phyloP scores from a whole-genome alignment of 2,113 vertebrate species.

The Meles meles region DNA sequence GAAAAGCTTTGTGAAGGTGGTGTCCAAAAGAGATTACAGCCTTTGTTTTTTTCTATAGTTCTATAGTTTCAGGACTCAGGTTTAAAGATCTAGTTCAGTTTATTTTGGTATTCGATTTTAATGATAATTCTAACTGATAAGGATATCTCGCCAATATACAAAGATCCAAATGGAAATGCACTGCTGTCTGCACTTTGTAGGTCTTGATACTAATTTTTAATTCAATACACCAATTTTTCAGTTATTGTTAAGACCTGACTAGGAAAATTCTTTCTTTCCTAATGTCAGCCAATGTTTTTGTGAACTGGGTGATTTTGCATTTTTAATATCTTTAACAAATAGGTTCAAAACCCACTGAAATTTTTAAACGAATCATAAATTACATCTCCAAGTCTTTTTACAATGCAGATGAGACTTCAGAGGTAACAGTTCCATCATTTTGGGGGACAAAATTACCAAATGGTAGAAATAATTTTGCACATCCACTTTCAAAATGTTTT shows the following conservation, averaged over 20 bases:
- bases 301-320: neutral
- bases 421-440: neutral
- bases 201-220: neutral
- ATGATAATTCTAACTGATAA: neutral
- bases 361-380: neutral
- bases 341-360: neutral
- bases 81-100: neutral
- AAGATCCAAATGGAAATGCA: neutral
- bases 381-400: neutral
- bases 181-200: neutral
- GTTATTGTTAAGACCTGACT: neutral
- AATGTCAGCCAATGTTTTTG: neutral
- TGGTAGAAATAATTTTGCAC: neutral
- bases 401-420: neutral
- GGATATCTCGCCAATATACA: neutral
- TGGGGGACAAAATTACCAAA: neutral
- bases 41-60: neutral
- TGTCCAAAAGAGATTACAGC: neutral
- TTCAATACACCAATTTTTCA: neutral
- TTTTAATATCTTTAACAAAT: neutral
- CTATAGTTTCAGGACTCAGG: neutral
- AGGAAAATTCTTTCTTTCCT: neutral
- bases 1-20: neutral
- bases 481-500: neutral
- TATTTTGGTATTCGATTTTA: neutral